Conservation (phyloP, 35 echinoderm and acorn worm species). For the Acanthaster planci region DNA sequence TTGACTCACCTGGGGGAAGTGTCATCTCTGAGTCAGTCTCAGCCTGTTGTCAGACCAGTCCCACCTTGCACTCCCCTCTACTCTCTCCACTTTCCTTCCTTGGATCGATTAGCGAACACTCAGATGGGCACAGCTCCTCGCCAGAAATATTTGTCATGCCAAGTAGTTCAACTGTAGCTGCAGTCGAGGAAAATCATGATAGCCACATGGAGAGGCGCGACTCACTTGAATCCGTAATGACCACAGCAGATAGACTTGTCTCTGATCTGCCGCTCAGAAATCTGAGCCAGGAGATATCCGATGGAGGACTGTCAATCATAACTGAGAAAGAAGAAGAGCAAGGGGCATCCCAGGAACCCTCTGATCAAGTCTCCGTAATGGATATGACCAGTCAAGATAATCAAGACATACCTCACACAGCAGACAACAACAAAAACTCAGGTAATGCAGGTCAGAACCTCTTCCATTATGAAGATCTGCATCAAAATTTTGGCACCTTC, state of each 20-base stretch:
- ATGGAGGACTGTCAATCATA: constrained; percentile 16
- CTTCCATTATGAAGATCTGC: neutral
- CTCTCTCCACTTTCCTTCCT: constrained; percentile 59
- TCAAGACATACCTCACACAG: neutral
- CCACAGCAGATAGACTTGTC: neutral
- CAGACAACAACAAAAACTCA: neutral
- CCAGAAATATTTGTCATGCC: constrained; percentile 21
- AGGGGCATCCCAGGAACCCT: neutral
- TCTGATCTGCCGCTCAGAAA: neutral
- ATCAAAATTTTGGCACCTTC: neutral
- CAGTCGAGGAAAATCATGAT: neutral
- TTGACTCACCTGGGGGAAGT: constrained; percentile 28
- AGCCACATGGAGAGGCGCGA: neutral
- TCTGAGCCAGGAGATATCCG: constrained; percentile 10
- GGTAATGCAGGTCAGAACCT: neutral
- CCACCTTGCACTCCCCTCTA: constrained; percentile 55
- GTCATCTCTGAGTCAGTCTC: neutral
- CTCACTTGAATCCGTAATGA: constrained; percentile 14
- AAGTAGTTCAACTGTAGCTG: neutral
- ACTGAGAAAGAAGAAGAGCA: neutral
- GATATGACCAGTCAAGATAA: neutral
- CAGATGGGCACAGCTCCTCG: neutral
- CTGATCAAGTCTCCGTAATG: neutral
- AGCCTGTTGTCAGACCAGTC: constrained; percentile 66
- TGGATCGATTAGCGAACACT: constrained; percentile 9